Evolutionary conservation across 1,140 invertebrate species (phyloP), one percentile per base, ranked within the genome.

Genomic region (Drosophila melanica): DNA sequence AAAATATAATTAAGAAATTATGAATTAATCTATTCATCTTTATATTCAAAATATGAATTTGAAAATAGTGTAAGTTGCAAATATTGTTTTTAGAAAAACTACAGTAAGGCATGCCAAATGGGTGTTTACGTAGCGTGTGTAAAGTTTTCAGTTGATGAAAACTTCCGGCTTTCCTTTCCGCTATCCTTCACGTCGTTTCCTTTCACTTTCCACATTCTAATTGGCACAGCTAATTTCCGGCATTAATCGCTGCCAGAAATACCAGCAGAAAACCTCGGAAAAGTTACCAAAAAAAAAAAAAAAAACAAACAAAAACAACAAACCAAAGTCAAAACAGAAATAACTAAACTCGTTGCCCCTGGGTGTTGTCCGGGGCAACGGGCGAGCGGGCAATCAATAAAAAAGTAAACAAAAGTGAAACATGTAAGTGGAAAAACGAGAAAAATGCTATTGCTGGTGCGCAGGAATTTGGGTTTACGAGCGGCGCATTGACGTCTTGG

Each of bases 401-500:
- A 82, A 87, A 79, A 81, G 59, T 87, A 76, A 87, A 87, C 84
- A 75, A 75, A 74, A 79, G 10, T 64, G 45, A 55, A 48, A 50
- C 27, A 27, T 27, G 27, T 39, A 48, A 16, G 23, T 33, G 8
- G 20, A 39, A 48, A 59, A 39, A 59, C 35, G 11, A 44, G 39
- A 14, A 55, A 71, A 81, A 74, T 73, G 54, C 60, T 64, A 41
- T 35, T 59, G 71, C 71, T 60, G 63, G 48, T 72, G 79, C 76
- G 47, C 54, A 70, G 82, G 78, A 86, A 86, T 86, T 89, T 70
- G 79, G 84, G 76, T 74, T 87, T 75, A 82, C 77, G 70, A 66
- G 54, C 55, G 60, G 58, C 62, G 60, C 44, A 39, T 18, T 12
- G 10, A 59, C 45, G n/a, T n/a, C 11, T 39, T 39, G 51, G 41